Conservation (phyloP, 2,113 vertebrate species). For the Calcarius ornatus region DNA sequence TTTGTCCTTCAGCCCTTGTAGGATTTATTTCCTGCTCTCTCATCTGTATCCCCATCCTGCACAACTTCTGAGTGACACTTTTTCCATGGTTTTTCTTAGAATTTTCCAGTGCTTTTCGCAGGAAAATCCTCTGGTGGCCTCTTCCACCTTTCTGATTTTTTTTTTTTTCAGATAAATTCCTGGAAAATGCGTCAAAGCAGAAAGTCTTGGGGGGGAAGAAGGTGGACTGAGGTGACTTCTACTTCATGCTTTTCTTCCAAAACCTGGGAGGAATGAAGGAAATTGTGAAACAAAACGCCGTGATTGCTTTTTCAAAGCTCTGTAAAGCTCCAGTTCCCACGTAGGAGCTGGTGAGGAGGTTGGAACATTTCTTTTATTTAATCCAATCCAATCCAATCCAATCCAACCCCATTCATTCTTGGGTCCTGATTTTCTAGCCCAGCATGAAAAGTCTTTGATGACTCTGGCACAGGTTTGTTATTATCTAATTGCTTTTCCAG, state of each 20-base stretch:
- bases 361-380: background rate
- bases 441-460: background rate
- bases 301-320: background rate
- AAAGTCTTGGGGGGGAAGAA: background rate
- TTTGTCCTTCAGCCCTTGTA: background rate
- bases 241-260: background rate
- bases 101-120: background rate
- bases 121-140: background rate
- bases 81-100: background rate
- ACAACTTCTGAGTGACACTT: background rate
- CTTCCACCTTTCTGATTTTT: background rate
- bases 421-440: background rate
- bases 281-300: background rate
- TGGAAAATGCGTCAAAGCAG: background rate
- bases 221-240: background rate
- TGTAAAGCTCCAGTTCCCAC: background rate
- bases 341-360: background rate
- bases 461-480: background rate
- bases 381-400: constrained; percentile 15
- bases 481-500: constrained; percentile 20
- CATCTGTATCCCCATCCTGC: background rate
- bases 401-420: background rate
- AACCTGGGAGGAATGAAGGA: background rate
- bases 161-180: background rate
- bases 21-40: background rate